Conservation (phyloP, 2,113 vertebrate species). For the Poeciliopsis prolifica region DNA sequence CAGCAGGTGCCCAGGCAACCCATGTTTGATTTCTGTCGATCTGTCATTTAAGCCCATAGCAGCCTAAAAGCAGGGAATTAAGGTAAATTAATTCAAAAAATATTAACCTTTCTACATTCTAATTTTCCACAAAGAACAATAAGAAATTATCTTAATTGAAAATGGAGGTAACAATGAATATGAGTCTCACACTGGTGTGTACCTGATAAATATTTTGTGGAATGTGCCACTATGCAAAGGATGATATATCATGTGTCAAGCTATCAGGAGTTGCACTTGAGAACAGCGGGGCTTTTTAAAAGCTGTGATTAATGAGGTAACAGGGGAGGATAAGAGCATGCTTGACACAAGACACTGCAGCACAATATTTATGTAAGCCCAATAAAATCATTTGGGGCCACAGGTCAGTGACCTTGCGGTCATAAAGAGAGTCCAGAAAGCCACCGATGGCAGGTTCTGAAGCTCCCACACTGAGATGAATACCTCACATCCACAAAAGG, state of each 20-base stretch:
- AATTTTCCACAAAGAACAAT: background rate
- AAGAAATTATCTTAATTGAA: background rate
- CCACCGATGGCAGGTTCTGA: slow-evolving; percentile 55
- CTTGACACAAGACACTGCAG: slow-evolving; percentile 75
- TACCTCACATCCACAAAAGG: slow-evolving; percentile 1
- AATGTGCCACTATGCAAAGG: slow-evolving; percentile 65
- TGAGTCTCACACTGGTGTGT: slow-evolving; percentile 23
- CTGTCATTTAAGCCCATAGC: slow-evolving; percentile 89
- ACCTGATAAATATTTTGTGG: slow-evolving; percentile 48
- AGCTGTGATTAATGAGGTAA: slow-evolving; percentile 79
- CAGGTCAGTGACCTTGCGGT: slow-evolving; percentile 67
- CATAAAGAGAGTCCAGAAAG: slow-evolving; percentile 53
- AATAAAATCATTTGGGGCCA: slow-evolving; percentile 77
- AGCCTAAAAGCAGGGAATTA: slow-evolving; percentile 76
- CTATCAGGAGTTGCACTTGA: slow-evolving; percentile 73
- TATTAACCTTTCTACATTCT: background rate
- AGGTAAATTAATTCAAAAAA: background rate
- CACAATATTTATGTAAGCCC: slow-evolving; percentile 79
- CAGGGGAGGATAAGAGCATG: slow-evolving; percentile 68
- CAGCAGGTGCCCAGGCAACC: slow-evolving; percentile 86
- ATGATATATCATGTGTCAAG: slow-evolving; percentile 66
- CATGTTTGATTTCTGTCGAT: slow-evolving; percentile 83
- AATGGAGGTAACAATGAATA: slow-evolving; percentile 1
- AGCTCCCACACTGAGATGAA: slow-evolving; percentile 39
- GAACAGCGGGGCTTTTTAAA: slow-evolving; percentile 72